Evolutionary conservation across 1,140 invertebrate species (phyloP).

Genomic region (Neotoxoptera formosana): DNA sequence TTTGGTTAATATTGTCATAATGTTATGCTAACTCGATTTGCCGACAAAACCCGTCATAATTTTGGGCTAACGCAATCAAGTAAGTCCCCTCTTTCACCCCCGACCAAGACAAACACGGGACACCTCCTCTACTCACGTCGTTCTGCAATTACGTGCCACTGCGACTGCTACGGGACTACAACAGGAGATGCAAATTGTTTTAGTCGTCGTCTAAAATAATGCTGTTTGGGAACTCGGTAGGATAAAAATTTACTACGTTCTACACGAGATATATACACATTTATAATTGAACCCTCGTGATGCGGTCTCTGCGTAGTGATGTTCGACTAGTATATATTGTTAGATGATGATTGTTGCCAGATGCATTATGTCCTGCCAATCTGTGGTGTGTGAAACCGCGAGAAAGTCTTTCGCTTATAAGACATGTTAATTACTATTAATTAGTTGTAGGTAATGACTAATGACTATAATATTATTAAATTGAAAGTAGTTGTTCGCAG

Average conservation of each 20-base stretch:
- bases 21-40: slow-evolving; percentile 54
- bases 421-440: not conserved
- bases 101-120: slow-evolving; percentile 39
- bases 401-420: not conserved
- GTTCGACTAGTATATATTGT: not conserved
- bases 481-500: not conserved
- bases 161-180: not conserved
- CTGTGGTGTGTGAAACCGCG: not conserved
- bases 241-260: not conserved
- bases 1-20: slow-evolving; percentile 53
- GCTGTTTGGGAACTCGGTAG: not conserved
- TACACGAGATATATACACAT: not conserved
- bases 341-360: not conserved
- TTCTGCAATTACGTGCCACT: slow-evolving; percentile 26
- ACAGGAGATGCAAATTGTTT: slow-evolving; percentile 35
- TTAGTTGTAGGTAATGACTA: not conserved
- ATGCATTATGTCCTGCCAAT: too few species aligned
- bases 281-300: not conserved
- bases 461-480: not conserved
- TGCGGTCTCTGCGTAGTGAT: not conserved
- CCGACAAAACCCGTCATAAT: slow-evolving; percentile 53
- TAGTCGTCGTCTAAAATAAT: not conserved
- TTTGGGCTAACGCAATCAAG: slow-evolving; percentile 53
- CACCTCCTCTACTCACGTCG: not conserved
- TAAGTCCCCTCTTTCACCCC: slow-evolving; percentile 4